Evolutionary conservation across 1,140 invertebrate species (phyloP).

Genomic region (Zaprionus gabonicus): DNA sequence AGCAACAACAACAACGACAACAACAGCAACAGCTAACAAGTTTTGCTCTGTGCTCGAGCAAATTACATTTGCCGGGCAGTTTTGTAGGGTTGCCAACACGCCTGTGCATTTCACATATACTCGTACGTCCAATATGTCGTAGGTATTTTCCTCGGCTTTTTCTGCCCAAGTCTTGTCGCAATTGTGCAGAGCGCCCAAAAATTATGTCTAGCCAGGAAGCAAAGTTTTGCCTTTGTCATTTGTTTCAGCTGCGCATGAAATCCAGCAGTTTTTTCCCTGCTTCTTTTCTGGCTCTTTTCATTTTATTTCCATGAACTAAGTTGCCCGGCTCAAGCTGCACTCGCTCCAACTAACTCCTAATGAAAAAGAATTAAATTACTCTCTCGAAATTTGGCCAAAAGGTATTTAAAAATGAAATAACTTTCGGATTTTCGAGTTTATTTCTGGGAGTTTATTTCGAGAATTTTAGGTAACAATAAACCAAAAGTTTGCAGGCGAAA

Average conservation of each 20-base stretch:
- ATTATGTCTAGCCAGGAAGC: constrained; percentile 81
- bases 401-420: constrained; percentile 5
- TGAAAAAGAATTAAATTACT: constrained; percentile 31
- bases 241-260: constrained; percentile 60
- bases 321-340: constrained; percentile 22
- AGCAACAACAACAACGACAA: constrained; percentile 16
- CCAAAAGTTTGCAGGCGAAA: not conserved
- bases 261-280: constrained; percentile 27
- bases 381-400: constrained; percentile 2
- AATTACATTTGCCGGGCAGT: constrained; percentile 65
- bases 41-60: constrained; percentile 57
- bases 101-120: constrained; percentile 45
- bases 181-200: constrained; percentile 60
- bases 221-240: constrained; percentile 76
- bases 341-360: constrained; percentile 26
- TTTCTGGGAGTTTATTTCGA: not conserved
- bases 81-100: constrained; percentile 62
- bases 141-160: constrained; percentile 20
- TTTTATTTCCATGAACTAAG: constrained; percentile 11
- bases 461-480: not conserved
- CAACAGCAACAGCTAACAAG: constrained; percentile 59
- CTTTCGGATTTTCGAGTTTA: not conserved
- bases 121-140: constrained; percentile 21
- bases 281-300: constrained; percentile 1
- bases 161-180: constrained; percentile 31